Evolutionary conservation across 2,888 invertebrate species (phyloP).

Genomic region (Platycheirus albimanus): DNA sequence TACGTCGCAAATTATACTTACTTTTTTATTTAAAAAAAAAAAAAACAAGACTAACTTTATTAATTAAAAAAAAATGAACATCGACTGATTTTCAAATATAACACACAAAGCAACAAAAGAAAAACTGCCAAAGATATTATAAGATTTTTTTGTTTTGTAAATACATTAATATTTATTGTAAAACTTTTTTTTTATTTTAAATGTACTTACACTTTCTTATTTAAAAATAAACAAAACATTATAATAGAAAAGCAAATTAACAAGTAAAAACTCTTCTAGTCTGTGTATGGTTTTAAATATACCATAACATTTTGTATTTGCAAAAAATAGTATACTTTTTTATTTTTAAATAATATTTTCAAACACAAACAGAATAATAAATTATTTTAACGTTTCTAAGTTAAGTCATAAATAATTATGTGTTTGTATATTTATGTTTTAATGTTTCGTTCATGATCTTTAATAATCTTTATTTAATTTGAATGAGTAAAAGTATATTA

Average conservation of each 20-base stretch:
- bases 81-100: conserved; percentile 71
- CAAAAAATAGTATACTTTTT: conserved; percentile 24
- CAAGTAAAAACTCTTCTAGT: conserved; percentile 69
- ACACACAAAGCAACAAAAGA: conserved; percentile 47
- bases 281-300: conserved; percentile 70
- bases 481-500: too few species aligned
- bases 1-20: background rate
- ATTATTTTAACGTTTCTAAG: conserved; percentile 60
- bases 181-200: conserved; percentile 10
- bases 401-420: conserved; percentile 63
- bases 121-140: conserved; percentile 70
- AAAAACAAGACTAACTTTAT: conserved; percentile 34
- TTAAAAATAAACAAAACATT: background rate
- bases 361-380: conserved; percentile 57
- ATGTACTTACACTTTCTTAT: conserved; percentile 18
- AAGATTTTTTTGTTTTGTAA: conserved; percentile 28
- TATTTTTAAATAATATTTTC: conserved; percentile 43
- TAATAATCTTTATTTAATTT: conserved; percentile 4
- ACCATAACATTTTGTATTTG: conserved; percentile 45
- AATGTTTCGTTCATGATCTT: conserved; percentile 15
- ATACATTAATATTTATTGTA: conserved; percentile 21
- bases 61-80: conserved; percentile 47
- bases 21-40: conserved; percentile 9
- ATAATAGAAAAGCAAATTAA: background rate
- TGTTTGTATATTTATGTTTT: conserved; percentile 24